phyloP scores from a whole-genome alignment of 2,113 vertebrate genomes.

The Salminus brasiliensis region DNA sequence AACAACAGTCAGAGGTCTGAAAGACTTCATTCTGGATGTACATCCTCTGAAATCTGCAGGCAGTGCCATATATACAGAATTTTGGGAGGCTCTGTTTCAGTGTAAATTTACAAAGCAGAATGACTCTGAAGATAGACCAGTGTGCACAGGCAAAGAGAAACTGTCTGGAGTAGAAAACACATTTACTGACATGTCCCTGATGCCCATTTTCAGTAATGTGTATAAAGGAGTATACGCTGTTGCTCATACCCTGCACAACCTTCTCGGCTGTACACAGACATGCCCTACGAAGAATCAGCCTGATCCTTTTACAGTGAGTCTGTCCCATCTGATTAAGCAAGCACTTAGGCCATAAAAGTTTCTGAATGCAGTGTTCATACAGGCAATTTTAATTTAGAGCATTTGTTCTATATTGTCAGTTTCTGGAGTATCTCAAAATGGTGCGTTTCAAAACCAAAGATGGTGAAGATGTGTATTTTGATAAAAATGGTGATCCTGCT shows the following conservation, averaged over 20 bases:
- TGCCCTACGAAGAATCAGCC: slow-evolving; percentile 16
- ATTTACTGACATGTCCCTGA: slow-evolving; percentile 58
- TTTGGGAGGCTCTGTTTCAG: slow-evolving; percentile 59
- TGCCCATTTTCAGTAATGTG: slow-evolving; percentile 56
- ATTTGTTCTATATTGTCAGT: slow-evolving; percentile 50
- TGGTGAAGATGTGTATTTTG: slow-evolving; percentile 70
- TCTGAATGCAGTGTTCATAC: not conserved
- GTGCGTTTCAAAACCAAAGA: slow-evolving; percentile 68
- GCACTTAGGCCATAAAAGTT: too few relatives aligned
- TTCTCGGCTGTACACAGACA: slow-evolving; percentile 29
- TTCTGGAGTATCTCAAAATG: slow-evolving; percentile 65
- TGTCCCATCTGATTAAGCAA: too few relatives aligned
- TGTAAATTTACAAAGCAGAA: slow-evolving; percentile 34
- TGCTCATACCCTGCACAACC: slow-evolving; percentile 55
- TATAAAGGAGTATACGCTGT: slow-evolving; percentile 60
- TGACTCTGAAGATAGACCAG: not conserved
- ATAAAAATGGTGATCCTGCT: slow-evolving; percentile 70
- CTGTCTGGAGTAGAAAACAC: slow-evolving; percentile 46
- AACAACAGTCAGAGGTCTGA: slow-evolving; percentile 64
- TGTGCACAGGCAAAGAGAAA: slow-evolving; percentile 54
- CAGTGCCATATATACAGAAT: slow-evolving; percentile 48
- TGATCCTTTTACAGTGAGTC: slow-evolving; percentile 28
- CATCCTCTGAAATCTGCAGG: slow-evolving; percentile 64
- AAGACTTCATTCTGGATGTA: slow-evolving; percentile 68
- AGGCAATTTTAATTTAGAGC: too few relatives aligned